Conservation (phyloP, 1,140 invertebrate genomes). For the Cydia fagiglandana region DNA sequence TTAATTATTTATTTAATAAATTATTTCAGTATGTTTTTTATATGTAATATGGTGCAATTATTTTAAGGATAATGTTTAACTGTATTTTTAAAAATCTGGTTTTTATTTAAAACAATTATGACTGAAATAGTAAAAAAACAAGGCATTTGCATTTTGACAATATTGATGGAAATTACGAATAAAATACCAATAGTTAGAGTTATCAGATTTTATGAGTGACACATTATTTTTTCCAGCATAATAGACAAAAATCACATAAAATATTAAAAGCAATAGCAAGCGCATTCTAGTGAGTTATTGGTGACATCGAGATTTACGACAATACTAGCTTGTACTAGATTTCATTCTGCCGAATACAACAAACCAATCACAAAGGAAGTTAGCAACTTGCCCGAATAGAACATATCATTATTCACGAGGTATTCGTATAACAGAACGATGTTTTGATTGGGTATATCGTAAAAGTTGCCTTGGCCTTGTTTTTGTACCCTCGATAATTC, state of each 20-base stretch:
- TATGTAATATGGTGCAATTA: no score
- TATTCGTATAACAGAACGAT: not conserved
- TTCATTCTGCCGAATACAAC: conserved; percentile 8
- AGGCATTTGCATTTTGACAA: no score
- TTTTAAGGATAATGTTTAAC: no score
- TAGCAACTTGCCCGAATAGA: not conserved
- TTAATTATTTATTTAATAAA: no score
- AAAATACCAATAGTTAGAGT: no score
- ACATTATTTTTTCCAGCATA: not conserved
- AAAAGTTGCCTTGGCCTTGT: conserved; percentile 16
- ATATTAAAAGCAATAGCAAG: not conserved
- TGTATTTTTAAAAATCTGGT: no score
- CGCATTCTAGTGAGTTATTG: not conserved
- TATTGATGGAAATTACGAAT: no score
- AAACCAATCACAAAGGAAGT: conserved; percentile 14
- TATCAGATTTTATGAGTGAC: no score
- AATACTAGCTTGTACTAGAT: not conserved
- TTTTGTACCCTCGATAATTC: conserved; percentile 8
- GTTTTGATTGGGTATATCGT: not conserved
- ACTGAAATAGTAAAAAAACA: no score
- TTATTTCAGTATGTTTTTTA: no score
- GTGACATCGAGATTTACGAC: not conserved
- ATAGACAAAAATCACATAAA: not conserved
- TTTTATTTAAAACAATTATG: no score
- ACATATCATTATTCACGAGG: not conserved